Percentiles rank a stretch among this genome's conserved stretches.
Evolutionary conservation across 2,113 vertebrate genomes (phyloP).

Genomic region (Aptenodytes forsteri): DNA sequence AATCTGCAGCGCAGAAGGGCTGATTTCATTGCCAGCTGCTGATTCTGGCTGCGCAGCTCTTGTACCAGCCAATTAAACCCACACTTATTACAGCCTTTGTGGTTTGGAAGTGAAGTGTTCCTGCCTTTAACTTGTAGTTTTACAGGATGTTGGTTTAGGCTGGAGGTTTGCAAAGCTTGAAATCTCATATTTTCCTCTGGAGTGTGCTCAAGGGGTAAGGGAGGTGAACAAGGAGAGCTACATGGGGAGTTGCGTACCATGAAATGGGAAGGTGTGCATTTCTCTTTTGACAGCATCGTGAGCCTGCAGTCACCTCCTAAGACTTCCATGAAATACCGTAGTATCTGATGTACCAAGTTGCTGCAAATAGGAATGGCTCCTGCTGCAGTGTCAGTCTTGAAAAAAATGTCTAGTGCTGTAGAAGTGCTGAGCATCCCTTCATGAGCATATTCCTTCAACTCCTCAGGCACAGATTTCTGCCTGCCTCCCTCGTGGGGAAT

Average conservation of each 20-base stretch:
- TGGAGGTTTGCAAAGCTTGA: constrained; percentile 32
- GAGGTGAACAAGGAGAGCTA: not conserved
- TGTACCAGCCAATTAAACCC: constrained; percentile 55
- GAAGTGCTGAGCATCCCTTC: not conserved
- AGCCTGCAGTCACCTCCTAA: not conserved
- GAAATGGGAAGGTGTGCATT: not conserved
- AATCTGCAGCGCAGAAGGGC: constrained; percentile 40
- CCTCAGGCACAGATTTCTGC: not conserved
- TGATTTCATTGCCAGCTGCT: constrained; percentile 32
- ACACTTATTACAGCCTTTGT: constrained; percentile 53
- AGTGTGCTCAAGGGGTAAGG: not conserved
- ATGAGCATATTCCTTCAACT: not conserved
- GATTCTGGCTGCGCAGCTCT: constrained; percentile 27
- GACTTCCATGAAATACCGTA: not conserved
- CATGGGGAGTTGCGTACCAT: fast-evolving
- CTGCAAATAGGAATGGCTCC: not conserved
- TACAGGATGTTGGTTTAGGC: constrained; percentile 62
- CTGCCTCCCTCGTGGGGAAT: not conserved
- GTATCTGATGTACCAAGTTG: not conserved
- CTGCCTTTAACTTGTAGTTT: constrained; percentile 42
- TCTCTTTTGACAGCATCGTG: not conserved
- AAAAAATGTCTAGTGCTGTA: not conserved
- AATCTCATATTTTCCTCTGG: constrained; percentile 27
- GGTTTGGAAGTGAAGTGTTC: constrained; percentile 60
- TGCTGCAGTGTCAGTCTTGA: not conserved